Evolutionary conservation across 2,888 invertebrate species (phyloP), one percentile per base, ranked within the genome.

Genomic region (Hypsopygia costalis): DNA sequence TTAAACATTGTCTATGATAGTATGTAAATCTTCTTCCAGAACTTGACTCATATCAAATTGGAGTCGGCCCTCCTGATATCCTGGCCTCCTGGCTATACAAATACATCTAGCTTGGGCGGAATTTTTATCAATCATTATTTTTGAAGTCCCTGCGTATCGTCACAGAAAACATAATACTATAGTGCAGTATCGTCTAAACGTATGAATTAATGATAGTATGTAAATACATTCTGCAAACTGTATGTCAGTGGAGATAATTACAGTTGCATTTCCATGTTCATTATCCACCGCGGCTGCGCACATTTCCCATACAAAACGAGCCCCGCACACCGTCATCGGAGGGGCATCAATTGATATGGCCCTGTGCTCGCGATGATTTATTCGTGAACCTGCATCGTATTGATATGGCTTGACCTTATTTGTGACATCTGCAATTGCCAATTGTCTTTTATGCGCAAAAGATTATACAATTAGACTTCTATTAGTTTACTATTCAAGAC

Each of bases 281-380:
- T 33, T 11, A 22, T 21, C 20, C 22, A 9, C 21, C 20, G 20
- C 3, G 9, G 4, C 16, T 16, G 9, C 5, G 25, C 31, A 11
- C 31, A 3, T 22, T 34, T 34, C 11, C 34, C 34, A 34, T 11
- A 16, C 16, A 7, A 1, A 25, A 25, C 25, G n/a, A n/a, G 6
- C 25, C 21, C 25, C 25, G 25, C n/a, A 6, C 25, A 25, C 25
- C 56, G 59, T 55, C 55, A 56, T 55, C 51, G 36, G 67, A 70
- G 73, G 72, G 58, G 55, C 51, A 55, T 58, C 68, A 81, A 87
- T 86, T 86, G 82, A 82, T 80, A 78, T 72, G 85, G 68, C 88
- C 87, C 62, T 80, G 81, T 62, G 67, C 76, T 69, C 52, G 66
- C 60, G 71, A 69, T 75, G 78, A 81, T 86, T 82, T 86, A 81